phyloP scores from a whole-genome alignment of 2,113 vertebrate species.

The Carlito syrichta region DNA sequence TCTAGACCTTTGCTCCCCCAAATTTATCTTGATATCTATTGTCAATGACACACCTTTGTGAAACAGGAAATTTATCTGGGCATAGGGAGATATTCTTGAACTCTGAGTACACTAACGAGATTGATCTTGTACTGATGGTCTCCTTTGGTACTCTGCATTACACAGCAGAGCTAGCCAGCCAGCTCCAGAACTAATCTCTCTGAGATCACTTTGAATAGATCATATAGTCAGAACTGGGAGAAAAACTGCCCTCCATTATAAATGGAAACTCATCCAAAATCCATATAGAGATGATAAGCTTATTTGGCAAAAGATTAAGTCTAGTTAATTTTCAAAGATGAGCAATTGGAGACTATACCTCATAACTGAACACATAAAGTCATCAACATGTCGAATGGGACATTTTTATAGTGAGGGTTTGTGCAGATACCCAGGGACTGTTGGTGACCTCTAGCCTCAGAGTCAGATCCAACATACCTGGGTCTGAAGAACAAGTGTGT shows the following conservation, averaged over 20 bases:
- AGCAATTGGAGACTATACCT: neutral
- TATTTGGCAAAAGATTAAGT: conserved; percentile 43
- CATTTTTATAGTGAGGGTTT: neutral
- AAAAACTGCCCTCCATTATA: neutral
- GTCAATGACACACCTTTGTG: neutral
- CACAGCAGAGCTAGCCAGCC: neutral
- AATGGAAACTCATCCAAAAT: neutral
- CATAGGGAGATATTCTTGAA: neutral
- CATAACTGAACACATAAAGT: neutral
- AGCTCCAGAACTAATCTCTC: neutral
- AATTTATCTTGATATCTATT: neutral
- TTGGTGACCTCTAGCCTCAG: too few species aligned
- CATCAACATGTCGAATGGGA: neutral
- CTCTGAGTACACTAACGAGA: neutral
- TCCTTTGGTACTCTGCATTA: neutral
- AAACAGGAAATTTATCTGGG: neutral
- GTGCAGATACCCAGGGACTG: neutral
- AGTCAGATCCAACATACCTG: neutral
- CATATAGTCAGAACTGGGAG: neutral
- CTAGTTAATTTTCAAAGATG: neutral
- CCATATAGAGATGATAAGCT: neutral
- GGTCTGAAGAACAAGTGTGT: neutral
- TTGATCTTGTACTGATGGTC: neutral
- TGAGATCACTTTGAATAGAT: neutral
- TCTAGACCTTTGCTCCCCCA: fast-evolving